Base-by-base conservation (phyloP, 2,797 vertebrate genomes). In the Propithecus deckenii region DNA sequence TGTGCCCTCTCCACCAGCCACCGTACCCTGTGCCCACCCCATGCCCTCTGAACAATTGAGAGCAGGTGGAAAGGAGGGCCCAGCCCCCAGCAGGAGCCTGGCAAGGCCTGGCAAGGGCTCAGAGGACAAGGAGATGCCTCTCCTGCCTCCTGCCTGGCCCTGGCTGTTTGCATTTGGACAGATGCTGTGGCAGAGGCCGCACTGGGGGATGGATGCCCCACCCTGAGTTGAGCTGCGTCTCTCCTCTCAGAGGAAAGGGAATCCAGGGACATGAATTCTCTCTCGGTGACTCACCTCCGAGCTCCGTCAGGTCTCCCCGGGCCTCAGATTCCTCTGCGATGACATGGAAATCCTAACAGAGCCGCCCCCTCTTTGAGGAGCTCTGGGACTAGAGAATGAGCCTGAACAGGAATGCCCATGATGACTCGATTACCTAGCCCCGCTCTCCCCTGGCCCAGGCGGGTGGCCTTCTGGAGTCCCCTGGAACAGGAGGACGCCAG, bases 281-380 rank as follows among this genome's bases (percentile, higher is more conserved):
- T 76, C 78, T 87, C 11, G 0, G 50, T 86, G 89, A 96, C 93
- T 96, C 94, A 93, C 92, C 81, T 95, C 52, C 4, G 15, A 96
- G 35, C 28, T 50, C 32, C 80, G 35, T 86, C 97, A 91, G 86
- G 86, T 90, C 74, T 65, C 86, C 80, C 14, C 3, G 9, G 86
- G 86, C 83, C 46, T 89, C 28, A 17, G 83, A 95, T 92, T 95
- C 89, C 63, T 96, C 96, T 71, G 57, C 5, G 2, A 71, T 93
- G 55, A 90, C 65, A 72, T 65, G 52, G 46, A 91, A 63, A 84
- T 90, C 23, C 18, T 55, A 78, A 92, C 48, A 92, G 13, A n/a
- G 75, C 57, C 10, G 2, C 81, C 80, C 52, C 61, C 9, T 43
- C 35, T 55, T 72, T 46, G 5, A 86, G 87, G 55, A 71, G 65